phyloP scores from a whole-genome alignment of 1,140 invertebrate species.

The Zaprionus camerounensis region DNA sequence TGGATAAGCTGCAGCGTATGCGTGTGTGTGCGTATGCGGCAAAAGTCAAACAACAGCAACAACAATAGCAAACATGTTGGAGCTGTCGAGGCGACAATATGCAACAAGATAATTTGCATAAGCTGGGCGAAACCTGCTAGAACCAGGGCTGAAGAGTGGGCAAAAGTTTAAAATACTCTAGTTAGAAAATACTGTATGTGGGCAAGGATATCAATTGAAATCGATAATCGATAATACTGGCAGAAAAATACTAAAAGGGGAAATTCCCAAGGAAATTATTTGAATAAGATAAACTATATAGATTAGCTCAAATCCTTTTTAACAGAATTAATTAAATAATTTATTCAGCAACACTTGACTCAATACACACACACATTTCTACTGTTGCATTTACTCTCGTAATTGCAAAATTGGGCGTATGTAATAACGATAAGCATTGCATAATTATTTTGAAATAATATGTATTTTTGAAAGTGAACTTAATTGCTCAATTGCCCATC shows the following conservation, averaged over 20 bases:
- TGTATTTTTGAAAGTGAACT: slow-evolving; percentile 9
- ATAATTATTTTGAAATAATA: slow-evolving; percentile 9
- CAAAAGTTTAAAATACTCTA: neutral
- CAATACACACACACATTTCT: neutral
- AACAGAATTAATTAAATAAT: neutral
- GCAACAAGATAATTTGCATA: slow-evolving; percentile 42
- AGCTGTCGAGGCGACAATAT: slow-evolving; percentile 28
- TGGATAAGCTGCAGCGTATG: slow-evolving; percentile 33
- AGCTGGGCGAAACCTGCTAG: slow-evolving; percentile 33
- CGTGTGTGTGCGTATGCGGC: slow-evolving; percentile 29
- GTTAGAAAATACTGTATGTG: neutral
- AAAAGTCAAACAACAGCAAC: slow-evolving; percentile 15
- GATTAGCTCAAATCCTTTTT: neutral
- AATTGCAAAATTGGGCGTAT: neutral
- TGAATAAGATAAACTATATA: neutral
- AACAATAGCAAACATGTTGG: slow-evolving; percentile 7
- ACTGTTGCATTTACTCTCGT: neutral
- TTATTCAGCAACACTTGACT: neutral
- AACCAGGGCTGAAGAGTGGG: slow-evolving; percentile 33
- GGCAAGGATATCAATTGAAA: neutral
- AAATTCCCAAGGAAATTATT: neutral
- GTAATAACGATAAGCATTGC: neutral
- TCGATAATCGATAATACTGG: neutral
- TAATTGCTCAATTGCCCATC: slow-evolving; percentile 29
- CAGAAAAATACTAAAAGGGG: neutral